phyloP scores from a whole-genome alignment of 2,113 vertebrate species.

The Canis aureus region DNA sequence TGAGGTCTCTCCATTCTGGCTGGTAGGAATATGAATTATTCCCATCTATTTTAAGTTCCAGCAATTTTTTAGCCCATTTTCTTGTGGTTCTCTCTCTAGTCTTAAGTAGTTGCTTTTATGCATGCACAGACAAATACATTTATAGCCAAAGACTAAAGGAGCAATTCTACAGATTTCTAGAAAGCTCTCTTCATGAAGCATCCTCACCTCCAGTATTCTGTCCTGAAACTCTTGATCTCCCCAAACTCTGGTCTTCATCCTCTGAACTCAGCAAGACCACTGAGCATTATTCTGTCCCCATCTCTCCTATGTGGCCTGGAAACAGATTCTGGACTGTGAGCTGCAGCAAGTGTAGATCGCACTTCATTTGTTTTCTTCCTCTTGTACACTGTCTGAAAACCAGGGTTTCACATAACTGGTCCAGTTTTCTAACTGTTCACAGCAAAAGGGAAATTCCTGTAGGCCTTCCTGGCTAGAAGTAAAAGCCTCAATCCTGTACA shows the following conservation, averaged over 20 bases:
- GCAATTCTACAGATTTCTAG: background rate
- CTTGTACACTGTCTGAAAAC: background rate
- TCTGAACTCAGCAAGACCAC: background rate
- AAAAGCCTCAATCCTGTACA: background rate
- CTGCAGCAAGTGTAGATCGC: background rate
- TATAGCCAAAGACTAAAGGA: background rate
- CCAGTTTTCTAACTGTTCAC: slow-evolving; percentile 54
- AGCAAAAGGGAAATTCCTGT: slow-evolving; percentile 60
- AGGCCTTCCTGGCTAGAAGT: background rate
- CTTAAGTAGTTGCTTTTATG: background rate
- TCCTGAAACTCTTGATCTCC: slow-evolving; percentile 21
- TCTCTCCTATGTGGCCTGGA: background rate
- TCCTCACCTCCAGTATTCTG: background rate
- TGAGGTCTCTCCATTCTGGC: background rate
- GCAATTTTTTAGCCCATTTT: slow-evolving; percentile 12
- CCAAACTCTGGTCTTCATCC: background rate
- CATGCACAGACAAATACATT: background rate
- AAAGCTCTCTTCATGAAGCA: background rate
- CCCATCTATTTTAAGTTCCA: background rate
- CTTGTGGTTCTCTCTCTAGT: background rate
- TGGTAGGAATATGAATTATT: background rate
- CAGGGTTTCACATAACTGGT: background rate
- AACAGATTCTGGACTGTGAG: background rate
- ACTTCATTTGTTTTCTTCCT: background rate
- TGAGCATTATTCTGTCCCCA: background rate